These are phyloP conservation scores for Hypomesus transpacificus DNA, from an alignment of 2,113 vertebrate genomes.

Conservation along the genomic window DNA sequence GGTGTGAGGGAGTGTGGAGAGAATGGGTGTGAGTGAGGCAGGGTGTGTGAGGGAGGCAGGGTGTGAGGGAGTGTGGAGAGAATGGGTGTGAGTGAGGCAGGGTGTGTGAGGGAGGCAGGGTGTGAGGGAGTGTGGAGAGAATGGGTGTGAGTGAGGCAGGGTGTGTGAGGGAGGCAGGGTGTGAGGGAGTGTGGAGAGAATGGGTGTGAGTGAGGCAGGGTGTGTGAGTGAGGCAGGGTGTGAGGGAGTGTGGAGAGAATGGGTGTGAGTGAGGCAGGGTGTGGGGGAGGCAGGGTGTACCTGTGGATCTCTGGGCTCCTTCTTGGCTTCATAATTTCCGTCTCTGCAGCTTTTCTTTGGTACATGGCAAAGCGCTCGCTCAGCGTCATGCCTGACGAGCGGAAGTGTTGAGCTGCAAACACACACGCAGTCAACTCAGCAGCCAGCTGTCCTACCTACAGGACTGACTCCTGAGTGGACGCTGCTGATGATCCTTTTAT, in stretches of 20 bases:
- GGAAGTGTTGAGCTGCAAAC: constrained; percentile 90
- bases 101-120: not conserved
- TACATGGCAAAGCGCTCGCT: constrained; percentile 98
- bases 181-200: no score
- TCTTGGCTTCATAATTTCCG: constrained; percentile 89
- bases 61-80: no score
- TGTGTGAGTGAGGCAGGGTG: no score
- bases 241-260: no score
- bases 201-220: not conserved
- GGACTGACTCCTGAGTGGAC: no score
- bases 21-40: not conserved
- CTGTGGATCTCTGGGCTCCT: constrained; percentile 99
- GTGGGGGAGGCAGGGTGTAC: constrained; percentile 57
- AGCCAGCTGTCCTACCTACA: no score
- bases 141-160: no score
- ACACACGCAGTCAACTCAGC: not conserved
- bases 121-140: no score
- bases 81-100: not conserved
- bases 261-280: no score
- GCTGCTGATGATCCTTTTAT: no score
- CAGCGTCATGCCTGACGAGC: constrained; percentile 87
- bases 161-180: not conserved
- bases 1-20: no score
- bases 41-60: not conserved
- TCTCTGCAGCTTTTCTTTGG: constrained; percentile 92